phyloP scores from a whole-genome alignment of 2,113 vertebrate species.

The Oostethus manadensis region DNA sequence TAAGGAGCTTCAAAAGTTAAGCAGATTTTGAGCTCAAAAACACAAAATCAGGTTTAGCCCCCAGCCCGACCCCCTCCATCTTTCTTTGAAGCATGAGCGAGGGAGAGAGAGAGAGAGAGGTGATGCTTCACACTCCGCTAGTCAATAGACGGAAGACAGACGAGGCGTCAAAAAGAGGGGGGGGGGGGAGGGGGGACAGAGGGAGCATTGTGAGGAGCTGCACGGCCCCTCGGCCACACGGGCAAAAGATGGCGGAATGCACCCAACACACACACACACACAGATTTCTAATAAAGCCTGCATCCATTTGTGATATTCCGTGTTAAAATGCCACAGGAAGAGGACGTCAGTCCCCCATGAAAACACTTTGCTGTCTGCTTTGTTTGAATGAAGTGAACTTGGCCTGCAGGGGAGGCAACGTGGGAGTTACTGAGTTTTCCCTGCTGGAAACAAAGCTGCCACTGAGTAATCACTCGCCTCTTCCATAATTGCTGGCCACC shows the following conservation, averaged over 20 bases:
- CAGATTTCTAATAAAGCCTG: background rate
- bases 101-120: background rate
- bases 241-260: slow-evolving; percentile 38
- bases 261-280: slow-evolving; percentile 14
- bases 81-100: background rate
- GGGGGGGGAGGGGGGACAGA: slow-evolving; percentile 31
- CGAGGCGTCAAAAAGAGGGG: slow-evolving; percentile 15
- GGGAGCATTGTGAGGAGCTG: slow-evolving; percentile 52
- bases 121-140: slow-evolving; percentile 11
- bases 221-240: slow-evolving; percentile 41
- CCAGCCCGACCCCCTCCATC: background rate
- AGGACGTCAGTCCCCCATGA: background rate
- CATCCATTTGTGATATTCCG: background rate
- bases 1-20: slow-evolving; percentile 9
- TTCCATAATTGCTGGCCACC: slow-evolving; percentile 50
- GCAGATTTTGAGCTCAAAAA: slow-evolving; percentile 19
- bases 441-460: slow-evolving; percentile 55
- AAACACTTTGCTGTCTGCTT: slow-evolving; percentile 21
- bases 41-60: slow-evolving; percentile 16
- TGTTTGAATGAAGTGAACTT: slow-evolving; percentile 28
- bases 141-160: slow-evolving; percentile 35
- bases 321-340: slow-evolving; percentile 3
- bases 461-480: slow-evolving; percentile 53
- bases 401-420: slow-evolving; percentile 20
- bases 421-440: slow-evolving; percentile 41